phyloP scores from a whole-genome alignment of 2,113 vertebrate genomes.

The Odocoileus hemionus region DNA sequence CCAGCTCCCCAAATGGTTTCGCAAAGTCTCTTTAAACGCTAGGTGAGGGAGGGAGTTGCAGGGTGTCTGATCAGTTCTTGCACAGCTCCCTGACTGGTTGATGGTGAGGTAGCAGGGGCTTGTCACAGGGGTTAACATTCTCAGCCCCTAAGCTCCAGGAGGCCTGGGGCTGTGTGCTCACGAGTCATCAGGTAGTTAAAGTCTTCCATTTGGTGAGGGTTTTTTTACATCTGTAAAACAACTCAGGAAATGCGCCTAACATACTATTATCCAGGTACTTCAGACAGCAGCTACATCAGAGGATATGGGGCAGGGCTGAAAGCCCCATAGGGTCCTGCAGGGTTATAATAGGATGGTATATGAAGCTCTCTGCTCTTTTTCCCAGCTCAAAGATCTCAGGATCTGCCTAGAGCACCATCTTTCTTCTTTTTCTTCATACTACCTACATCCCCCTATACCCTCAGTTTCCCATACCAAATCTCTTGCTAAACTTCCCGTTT shows the following conservation, averaged over 20 bases:
- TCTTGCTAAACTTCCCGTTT: neutral
- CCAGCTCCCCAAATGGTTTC: neutral
- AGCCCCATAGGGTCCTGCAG: neutral
- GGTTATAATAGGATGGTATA: neutral
- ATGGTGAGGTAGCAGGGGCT: neutral
- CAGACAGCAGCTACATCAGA: neutral
- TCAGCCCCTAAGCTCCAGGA: neutral
- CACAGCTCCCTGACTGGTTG: neutral
- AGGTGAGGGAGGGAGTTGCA: neutral
- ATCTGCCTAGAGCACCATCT: neutral
- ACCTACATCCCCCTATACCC: neutral
- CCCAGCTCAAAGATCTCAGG: neutral
- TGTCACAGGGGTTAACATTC: neutral
- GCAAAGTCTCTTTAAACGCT: neutral
- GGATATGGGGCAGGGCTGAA: neutral
- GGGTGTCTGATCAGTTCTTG: neutral
- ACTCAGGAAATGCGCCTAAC: neutral
- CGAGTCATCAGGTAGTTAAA: neutral
- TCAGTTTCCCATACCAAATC: neutral
- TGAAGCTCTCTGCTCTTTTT: neutral
- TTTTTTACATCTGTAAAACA: neutral
- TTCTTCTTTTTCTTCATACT: neutral
- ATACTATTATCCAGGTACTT: neutral
- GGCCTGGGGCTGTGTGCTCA: neutral
- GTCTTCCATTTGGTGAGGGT: neutral